Base-by-base conservation (phyloP, 2,113 vertebrate genomes). In the Morone chrysops region DNA sequence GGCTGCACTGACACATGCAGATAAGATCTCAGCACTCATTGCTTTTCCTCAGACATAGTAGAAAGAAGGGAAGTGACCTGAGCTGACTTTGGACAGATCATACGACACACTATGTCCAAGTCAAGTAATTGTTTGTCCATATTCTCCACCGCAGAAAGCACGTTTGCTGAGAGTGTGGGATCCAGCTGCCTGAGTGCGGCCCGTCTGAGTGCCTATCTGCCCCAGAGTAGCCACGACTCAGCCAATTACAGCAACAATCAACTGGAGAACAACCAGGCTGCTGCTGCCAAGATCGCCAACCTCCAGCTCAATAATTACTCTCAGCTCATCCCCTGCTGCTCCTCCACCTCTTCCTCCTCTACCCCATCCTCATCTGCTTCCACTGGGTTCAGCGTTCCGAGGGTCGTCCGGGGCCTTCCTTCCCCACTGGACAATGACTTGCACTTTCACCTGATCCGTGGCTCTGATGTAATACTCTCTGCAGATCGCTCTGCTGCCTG, bases 241-340 rank as follows among this genome's bases (percentile, higher is more conserved):
- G 98, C 98, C 93, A 99, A 99, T 94, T 97, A 98, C 95, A 98
- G 95, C 95, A 99, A 99, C 95, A 98, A 99, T 22, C 97, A 99
- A 92, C 96, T 99, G 59, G 98, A 99, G 94, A 98, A 96, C 93
- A 98, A 96, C 94, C 97, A 98, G 91, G 98, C 97, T 31, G 97
- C 93, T 0, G 94, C 97, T 65, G 97, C 97, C 91, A 99, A 99
- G 94, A 97, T 99, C 61, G 97, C 97, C 69, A 97, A 89, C 88
- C 94, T 99, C 54, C 97, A 97, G 82, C 95, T 99, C 13, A 95
- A 94, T 82, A 95, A 4, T 95, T 96, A 51, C 94, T 90, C 96
- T 80, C 96, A 96, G 88, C 94, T 96, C 80, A 96, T 96, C 91
- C 97, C 97, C 43, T 97, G 97, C 90, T 97, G 96, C 91, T 95